A percentile compares a stretch with the other conserved stretches of the same genome.
Evolutionary conservation across 2,797 vertebrate genomes (phyloP).

Genomic region (Nyctibius grandis): DNA sequence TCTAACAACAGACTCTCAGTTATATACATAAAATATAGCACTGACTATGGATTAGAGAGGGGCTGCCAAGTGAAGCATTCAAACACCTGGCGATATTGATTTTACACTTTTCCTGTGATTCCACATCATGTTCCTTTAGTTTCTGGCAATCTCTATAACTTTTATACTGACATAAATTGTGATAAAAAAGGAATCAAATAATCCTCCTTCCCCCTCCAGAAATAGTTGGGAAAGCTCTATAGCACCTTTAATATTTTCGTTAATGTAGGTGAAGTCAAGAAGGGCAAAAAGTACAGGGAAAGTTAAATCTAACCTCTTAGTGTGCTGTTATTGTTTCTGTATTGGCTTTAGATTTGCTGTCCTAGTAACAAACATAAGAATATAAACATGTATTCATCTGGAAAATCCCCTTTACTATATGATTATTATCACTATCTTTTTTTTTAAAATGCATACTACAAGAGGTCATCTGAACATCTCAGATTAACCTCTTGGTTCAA

Average conservation of each 20-base stretch:
- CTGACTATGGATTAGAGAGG: slow-evolving; percentile 65
- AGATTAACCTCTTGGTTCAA: background rate
- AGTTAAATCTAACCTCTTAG: slow-evolving; percentile 10
- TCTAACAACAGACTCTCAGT: slow-evolving; percentile 29
- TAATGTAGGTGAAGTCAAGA: slow-evolving; percentile 67
- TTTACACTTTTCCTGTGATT: slow-evolving; percentile 75
- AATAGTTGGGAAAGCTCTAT: slow-evolving; percentile 61
- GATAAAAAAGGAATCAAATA: slow-evolving; percentile 70
- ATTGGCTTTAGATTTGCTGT: background rate
- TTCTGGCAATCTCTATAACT: slow-evolving; percentile 75
- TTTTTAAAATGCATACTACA: background rate
- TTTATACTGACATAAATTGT: slow-evolving; percentile 77
- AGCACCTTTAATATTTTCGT: slow-evolving; percentile 72
- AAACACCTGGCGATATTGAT: slow-evolving; percentile 74
- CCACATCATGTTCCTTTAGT: slow-evolving; percentile 76
- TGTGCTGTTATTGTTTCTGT: background rate
- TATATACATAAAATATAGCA: slow-evolving; percentile 70
- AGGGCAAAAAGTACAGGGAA: background rate
- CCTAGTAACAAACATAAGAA: background rate
- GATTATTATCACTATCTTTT: accelerated
- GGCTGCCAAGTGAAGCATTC: slow-evolving; percentile 65
- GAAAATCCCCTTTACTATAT: background rate
- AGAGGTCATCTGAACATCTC: background rate
- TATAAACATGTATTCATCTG: background rate
- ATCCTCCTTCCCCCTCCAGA: slow-evolving; percentile 51